These are phyloP conservation scores for Brachyptera putata DNA, from an alignment of 2,888 invertebrate genomes.

Conservation along the genomic window DNA sequence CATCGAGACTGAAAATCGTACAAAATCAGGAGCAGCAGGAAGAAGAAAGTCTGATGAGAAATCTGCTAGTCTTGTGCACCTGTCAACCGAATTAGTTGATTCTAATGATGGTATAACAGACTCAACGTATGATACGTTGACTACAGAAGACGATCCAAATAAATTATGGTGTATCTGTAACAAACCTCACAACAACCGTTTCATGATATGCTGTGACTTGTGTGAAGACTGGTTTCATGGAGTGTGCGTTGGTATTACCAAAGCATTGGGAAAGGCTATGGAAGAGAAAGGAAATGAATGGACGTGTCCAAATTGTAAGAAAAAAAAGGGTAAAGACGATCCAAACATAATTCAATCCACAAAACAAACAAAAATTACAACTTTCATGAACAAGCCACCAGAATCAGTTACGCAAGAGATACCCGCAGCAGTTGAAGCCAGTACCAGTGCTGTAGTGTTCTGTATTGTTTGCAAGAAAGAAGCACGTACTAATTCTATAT, in stretches of 20 bases:
- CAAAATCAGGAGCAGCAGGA: no score
- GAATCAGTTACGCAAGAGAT: slow-evolving; percentile 28
- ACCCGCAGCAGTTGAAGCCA: slow-evolving; percentile 23
- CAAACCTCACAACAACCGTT: slow-evolving; percentile 86
- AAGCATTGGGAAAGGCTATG: slow-evolving; percentile 84
- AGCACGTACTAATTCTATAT: slow-evolving; percentile 76
- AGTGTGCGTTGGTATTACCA: slow-evolving; percentile 91
- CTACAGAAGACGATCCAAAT: slow-evolving; percentile 88
- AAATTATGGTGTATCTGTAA: slow-evolving; percentile 94
- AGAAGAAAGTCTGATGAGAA: not conserved
- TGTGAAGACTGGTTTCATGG: slow-evolving; percentile 98
- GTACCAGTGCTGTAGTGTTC: slow-evolving; percentile 39
- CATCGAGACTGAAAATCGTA: no score
- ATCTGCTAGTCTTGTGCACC: not conserved
- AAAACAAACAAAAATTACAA: slow-evolving; percentile 17
- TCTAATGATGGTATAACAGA: slow-evolving; percentile 45
- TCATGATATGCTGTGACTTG: slow-evolving; percentile 95
- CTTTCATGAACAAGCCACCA: slow-evolving; percentile 6
- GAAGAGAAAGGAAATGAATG: slow-evolving; percentile 83
- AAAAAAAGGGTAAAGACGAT: not conserved
- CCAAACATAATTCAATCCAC: slow-evolving; percentile 18
- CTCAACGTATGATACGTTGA: slow-evolving; percentile 55
- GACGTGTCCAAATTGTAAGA: slow-evolving; percentile 76
- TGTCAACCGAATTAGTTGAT: not conserved
- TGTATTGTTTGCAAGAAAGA: slow-evolving; percentile 75